A percentile compares a stretch with the other conserved stretches of the same genome.
phyloP scores from a whole-genome alignment of 2,888 invertebrate species.

The Drosophila mayaguana region DNA sequence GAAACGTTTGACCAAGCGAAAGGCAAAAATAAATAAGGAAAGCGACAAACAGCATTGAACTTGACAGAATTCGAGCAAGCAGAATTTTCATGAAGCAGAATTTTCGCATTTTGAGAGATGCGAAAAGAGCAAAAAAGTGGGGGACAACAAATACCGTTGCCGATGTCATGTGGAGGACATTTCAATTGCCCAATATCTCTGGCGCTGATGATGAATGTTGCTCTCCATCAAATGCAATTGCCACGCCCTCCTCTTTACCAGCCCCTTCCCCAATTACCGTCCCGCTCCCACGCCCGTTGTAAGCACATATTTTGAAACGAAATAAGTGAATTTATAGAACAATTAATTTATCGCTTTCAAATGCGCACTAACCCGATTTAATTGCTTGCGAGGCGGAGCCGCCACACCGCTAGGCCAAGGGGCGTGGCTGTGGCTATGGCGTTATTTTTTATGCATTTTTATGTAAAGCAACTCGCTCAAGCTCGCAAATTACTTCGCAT shows the following conservation, averaged over 20 bases:
- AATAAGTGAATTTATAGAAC: constrained; percentile 46
- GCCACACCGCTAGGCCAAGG: not conserved
- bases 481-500: constrained; percentile 38
- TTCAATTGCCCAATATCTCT: constrained; percentile 9
- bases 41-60: constrained; percentile 46
- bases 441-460: constrained; percentile 51
- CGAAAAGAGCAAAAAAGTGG: not conserved
- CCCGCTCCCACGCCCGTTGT: constrained; percentile 5
- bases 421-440: constrained; percentile 14
- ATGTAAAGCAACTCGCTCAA: constrained; percentile 49
- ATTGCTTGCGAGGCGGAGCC: constrained; percentile 26
- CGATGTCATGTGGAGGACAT: constrained; percentile 24
- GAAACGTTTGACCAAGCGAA: constrained; percentile 21
- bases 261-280: not conserved
- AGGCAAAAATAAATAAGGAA: constrained; percentile 41
- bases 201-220: not conserved
- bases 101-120: not conserved
- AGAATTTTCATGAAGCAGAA: not conserved
- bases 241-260: not conserved
- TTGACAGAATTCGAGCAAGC: constrained; percentile 27
- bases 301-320: constrained; percentile 34
- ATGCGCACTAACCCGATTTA: constrained; percentile 58
- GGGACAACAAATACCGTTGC: not conserved
- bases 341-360: constrained; percentile 47
- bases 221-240: not conserved